A percentile compares a stretch with the other conserved stretches of the same genome.
phyloP scores from a whole-genome alignment of 2,888 invertebrate genomes.

The Melanchra persicariae region DNA sequence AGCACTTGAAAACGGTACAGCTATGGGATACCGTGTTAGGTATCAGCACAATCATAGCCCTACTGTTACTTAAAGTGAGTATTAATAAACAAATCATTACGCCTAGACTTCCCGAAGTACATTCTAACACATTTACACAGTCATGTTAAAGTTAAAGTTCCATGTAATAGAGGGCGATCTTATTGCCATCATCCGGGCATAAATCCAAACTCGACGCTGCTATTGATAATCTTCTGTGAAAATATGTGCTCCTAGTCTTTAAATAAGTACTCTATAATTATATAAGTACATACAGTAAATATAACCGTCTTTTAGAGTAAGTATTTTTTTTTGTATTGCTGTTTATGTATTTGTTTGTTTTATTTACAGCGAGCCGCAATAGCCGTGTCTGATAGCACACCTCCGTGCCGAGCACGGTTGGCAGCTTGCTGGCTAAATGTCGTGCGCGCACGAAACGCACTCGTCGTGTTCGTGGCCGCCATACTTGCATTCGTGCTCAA shows the following conservation, averaged over 20 bases:
- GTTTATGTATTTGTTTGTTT: not conserved
- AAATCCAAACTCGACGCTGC: too few relatives aligned
- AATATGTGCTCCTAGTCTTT: slow-evolving; percentile 13
- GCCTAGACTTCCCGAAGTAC: not conserved
- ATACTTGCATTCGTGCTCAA: slow-evolving; percentile 89
- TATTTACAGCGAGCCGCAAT: slow-evolving; percentile 68
- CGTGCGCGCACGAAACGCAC: slow-evolving; percentile 94
- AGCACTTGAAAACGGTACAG: slow-evolving; percentile 91
- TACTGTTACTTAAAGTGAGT: slow-evolving; percentile 91
- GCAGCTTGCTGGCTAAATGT: slow-evolving; percentile 76
- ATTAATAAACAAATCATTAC: not conserved
- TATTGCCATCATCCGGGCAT: too few relatives aligned
- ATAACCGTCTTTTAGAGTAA: too few relatives aligned
- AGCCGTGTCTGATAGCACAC: slow-evolving; percentile 51
- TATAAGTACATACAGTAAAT: too few relatives aligned
- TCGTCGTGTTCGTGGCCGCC: slow-evolving; percentile 93
- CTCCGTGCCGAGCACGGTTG: slow-evolving; percentile 48
- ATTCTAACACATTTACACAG: not conserved
- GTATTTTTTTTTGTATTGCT: not conserved
- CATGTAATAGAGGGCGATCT: too few relatives aligned
- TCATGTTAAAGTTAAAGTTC: not conserved
- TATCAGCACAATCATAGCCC: slow-evolving; percentile 90
- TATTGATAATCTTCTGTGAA: not conserved
- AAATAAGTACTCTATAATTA: too few relatives aligned
- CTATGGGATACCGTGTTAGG: slow-evolving; percentile 93